phyloP scores from a whole-genome alignment of 2,113 vertebrate genomes.

The Nannobrachium achirus region DNA sequence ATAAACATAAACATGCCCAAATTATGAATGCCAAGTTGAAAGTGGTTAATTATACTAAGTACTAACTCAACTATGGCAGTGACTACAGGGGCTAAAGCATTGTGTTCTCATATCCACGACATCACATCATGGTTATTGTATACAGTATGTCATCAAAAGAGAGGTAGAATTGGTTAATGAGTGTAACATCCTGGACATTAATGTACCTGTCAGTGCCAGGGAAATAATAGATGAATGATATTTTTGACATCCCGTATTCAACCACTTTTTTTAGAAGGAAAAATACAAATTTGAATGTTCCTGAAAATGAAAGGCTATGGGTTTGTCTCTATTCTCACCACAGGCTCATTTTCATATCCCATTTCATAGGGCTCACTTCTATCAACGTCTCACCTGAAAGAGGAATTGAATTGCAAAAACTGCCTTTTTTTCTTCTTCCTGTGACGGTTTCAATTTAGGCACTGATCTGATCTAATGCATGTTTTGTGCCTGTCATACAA shows the following conservation, averaged over 20 bases:
- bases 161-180: too few species aligned
- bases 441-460: slow-evolving; percentile 24
- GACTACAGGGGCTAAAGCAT: too few species aligned
- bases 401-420: slow-evolving; percentile 18
- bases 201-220: not conserved
- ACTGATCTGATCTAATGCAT: slow-evolving; percentile 31
- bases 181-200: too few species aligned
- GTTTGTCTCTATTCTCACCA: slow-evolving; percentile 9
- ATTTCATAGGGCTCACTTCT: not conserved
- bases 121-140: too few species aligned
- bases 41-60: too few species aligned
- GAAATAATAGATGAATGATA: too few species aligned
- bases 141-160: too few species aligned
- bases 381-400: not conserved
- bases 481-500: slow-evolving; percentile 32
- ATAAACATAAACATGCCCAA: too few species aligned
- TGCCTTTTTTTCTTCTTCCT: not conserved
- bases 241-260: too few species aligned
- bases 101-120: too few species aligned
- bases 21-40: too few species aligned
- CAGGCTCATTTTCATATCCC: not conserved
- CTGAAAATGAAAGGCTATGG: not conserved
- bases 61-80: too few species aligned
- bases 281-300: not conserved
- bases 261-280: not conserved